phyloP scores from a whole-genome alignment of 2,888 invertebrate species.

The Microchrysa polita region DNA sequence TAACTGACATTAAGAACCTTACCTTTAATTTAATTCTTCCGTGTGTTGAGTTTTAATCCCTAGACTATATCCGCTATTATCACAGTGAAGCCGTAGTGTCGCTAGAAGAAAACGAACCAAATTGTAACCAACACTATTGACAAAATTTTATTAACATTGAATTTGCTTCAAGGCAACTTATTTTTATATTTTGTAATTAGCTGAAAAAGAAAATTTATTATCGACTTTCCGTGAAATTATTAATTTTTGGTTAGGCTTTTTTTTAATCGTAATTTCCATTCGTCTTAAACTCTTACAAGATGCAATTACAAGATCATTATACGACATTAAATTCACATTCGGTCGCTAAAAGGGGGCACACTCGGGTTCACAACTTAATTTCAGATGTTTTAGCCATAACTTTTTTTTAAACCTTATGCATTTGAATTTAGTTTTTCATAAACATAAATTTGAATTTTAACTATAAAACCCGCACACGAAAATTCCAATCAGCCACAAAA shows the following conservation, averaged over 20 bases:
- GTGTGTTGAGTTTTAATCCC: slow-evolving; percentile 9
- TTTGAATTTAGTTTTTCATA: not conserved
- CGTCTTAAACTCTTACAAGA: not conserved
- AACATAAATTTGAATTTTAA: not conserved
- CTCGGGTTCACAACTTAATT: no score
- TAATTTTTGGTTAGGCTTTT: no score
- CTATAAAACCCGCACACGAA: not conserved
- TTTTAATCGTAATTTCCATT: not conserved
- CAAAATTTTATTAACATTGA: not conserved
- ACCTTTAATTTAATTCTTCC: not conserved
- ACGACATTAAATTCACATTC: not conserved
- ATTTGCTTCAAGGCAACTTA: not conserved
- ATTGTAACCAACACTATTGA: slow-evolving; percentile 5
- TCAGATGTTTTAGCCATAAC: no score
- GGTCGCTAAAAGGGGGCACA: not conserved
- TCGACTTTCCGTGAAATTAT: no score
- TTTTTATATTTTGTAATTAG: slow-evolving; percentile 4
- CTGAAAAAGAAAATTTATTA: not conserved
- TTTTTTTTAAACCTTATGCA: not conserved
- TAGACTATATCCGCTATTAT: slow-evolving; percentile 30
- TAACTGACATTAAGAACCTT: not conserved
- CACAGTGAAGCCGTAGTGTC: slow-evolving; percentile 33
- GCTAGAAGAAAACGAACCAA: not conserved
- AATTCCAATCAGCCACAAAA: slow-evolving; percentile 16
- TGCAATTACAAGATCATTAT: slow-evolving; percentile 5